Base-by-base conservation (phyloP, 1,140 invertebrate genomes). In the Babylonia areolata region DNA sequence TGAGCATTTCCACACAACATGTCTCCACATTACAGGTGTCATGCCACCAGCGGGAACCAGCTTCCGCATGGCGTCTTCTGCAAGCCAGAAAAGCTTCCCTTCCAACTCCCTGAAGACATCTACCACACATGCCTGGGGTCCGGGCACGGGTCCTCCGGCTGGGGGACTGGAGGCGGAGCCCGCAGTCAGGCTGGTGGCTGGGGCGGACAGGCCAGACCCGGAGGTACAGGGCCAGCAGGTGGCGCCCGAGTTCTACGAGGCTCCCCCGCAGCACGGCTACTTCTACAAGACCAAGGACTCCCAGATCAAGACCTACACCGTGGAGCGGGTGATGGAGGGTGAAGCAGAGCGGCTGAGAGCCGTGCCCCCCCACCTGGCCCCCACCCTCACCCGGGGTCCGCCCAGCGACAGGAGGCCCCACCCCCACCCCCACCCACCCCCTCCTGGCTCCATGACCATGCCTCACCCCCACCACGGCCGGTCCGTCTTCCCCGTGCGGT, bases 251-350 rank as follows among this genome's bases (percentile, higher is more conserved):
- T 93, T 92, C 80, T 91, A 87, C 71, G 91, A 91, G 12, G 81
- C 90, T 3, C 90, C 91, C 3, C 91, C 92, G 0, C 58, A 88
- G 28, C 89, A 90, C 23, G 92, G 92, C n/a, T 93, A 92, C 75
- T 93, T 93, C 88, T 93, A 93, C 89, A 89, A 88, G 69, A 90
- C 88, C 11, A 86, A 85, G 35, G 87, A 88, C 12, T 80, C 90
- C 0, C 89, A 91, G 69, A 91, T 91, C 31, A 93, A 90, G 81
- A 92, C 88, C 37, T 93, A 91, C 80, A 89, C 90, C 51, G 87
- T 93, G 11, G 89, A 90, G 81, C 88, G 87, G 80, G 40, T 87
- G 42, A 78, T 84, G 75, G 81, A 78, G 23, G 84, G 17, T 0
- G 87, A 86, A 35, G 35, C 79, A 20, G 86, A 87, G 77, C 12